phyloP scores from a whole-genome alignment of 2,888 invertebrate species.

The Cyclophora punctaria region DNA sequence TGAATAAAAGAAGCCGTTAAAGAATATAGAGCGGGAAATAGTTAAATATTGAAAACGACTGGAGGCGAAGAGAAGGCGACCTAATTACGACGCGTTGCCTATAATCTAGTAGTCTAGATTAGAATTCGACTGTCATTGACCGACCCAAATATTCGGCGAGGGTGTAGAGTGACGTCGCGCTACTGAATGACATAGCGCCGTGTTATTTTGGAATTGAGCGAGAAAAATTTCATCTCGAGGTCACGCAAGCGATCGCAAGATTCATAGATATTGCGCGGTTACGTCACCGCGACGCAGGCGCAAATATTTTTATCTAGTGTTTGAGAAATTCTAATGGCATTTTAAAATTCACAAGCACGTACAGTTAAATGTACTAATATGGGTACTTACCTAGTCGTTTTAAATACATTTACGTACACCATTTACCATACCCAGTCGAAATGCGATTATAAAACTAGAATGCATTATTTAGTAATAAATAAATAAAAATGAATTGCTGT shows the following conservation, averaged over 20 bases:
- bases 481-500: no score
- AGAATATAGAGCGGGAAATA: no score
- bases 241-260: constrained; percentile 39
- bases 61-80: constrained; percentile 5
- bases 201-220: constrained; percentile 53
- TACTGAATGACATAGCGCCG: constrained; percentile 47
- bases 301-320: constrained; percentile 23
- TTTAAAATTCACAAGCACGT: not conserved
- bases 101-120: constrained; percentile 28
- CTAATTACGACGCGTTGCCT: constrained; percentile 9
- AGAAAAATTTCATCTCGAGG: constrained; percentile 52
- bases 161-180: constrained; percentile 38
- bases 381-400: no score
- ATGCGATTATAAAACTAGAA: no score
- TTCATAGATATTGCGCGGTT: constrained; percentile 35
- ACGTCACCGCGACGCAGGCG: constrained; percentile 42
- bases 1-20: no score
- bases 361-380: no score
- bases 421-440: no score
- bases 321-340: not conserved
- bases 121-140: constrained; percentile 53
- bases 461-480: no score
- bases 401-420: no score
- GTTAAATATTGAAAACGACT: not conserved
- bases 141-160: constrained; percentile 54